Percentiles rank a stretch among this genome's conserved stretches.
Evolutionary conservation across 2,113 vertebrate species (phyloP).

Genomic region (Semnornis frantzii): DNA sequence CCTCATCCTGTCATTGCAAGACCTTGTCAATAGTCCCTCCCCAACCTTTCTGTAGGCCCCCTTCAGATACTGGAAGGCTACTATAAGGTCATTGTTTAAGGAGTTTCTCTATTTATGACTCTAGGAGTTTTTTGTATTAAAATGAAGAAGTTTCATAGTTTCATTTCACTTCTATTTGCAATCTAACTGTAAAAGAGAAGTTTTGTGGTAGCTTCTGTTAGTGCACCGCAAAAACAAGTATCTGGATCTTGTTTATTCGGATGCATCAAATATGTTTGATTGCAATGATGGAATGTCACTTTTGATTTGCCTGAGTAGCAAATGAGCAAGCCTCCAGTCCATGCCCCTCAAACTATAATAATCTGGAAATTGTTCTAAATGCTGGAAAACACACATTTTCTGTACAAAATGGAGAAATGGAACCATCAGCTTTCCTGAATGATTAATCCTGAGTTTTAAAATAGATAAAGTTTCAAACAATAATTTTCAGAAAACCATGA

Average conservation of each 20-base stretch:
- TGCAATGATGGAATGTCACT: background rate
- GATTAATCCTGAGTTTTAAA: background rate
- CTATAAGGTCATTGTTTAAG: background rate
- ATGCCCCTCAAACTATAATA: background rate
- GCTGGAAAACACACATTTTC: background rate
- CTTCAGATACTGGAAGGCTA: too few species aligned
- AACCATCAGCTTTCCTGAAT: accelerated
- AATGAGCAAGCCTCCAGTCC: background rate
- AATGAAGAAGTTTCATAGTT: background rate
- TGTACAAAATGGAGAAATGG: background rate
- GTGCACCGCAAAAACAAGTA: background rate
- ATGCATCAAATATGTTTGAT: background rate
- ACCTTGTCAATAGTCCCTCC: too few species aligned
- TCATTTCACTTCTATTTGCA: background rate
- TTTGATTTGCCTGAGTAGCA: background rate
- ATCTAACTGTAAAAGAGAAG: background rate
- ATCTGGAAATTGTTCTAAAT: background rate
- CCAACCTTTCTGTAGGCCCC: too few species aligned
- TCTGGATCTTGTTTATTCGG: background rate
- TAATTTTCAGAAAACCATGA: background rate
- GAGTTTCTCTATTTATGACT: background rate
- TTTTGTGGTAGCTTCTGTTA: background rate
- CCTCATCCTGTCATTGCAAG: too few species aligned
- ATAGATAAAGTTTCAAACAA: background rate
- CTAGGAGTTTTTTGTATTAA: background rate